Evolutionary conservation across 2,797 vertebrate genomes (phyloP).

Genomic region (Orientallactaga sibirica): DNA sequence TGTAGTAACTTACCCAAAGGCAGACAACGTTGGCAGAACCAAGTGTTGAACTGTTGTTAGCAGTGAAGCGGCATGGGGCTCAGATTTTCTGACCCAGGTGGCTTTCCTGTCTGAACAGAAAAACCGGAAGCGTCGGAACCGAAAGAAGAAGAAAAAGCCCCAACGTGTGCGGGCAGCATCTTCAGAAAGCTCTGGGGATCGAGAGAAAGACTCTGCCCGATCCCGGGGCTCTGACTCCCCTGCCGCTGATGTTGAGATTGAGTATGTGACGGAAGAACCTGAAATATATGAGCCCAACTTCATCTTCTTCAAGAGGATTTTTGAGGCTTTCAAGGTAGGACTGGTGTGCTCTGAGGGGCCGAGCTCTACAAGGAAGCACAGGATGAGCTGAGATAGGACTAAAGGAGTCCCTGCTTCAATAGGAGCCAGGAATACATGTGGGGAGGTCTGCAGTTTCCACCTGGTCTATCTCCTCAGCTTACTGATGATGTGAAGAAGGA

Average conservation of each 20-base stretch:
- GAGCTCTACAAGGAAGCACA: background rate
- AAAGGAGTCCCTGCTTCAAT: background rate
- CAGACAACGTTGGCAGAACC: background rate
- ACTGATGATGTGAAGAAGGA: conserved; percentile 96
- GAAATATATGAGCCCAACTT: conserved; percentile 96
- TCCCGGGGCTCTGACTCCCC: conserved; percentile 72
- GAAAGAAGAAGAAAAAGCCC: conserved; percentile 94
- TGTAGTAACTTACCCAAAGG: background rate
- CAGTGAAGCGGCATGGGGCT: background rate
- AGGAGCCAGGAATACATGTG: background rate
- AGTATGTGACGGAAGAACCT: conserved; percentile 95
- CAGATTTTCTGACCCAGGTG: background rate
- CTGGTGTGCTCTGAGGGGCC: background rate
- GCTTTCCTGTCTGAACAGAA: conserved; percentile 87
- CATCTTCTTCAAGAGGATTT: conserved; percentile 97
- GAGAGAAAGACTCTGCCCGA: conserved; percentile 79
- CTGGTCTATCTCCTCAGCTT: conserved; percentile 86
- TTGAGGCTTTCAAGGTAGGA: conserved; percentile 95
- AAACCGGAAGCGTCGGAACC: conserved; percentile 93
- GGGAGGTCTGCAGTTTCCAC: background rate
- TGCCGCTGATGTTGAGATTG: conserved; percentile 91
- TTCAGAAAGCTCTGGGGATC: conserved; percentile 87
- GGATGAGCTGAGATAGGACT: rapidly evolving
- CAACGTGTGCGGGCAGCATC: conserved; percentile 82
- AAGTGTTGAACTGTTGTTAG: background rate